A percentile compares a stretch with the other conserved stretches of the same genome.
These are phyloP conservation scores for Drosophila melanosoma DNA, from an alignment of 2,888 invertebrate species.

Conservation along the genomic window DNA sequence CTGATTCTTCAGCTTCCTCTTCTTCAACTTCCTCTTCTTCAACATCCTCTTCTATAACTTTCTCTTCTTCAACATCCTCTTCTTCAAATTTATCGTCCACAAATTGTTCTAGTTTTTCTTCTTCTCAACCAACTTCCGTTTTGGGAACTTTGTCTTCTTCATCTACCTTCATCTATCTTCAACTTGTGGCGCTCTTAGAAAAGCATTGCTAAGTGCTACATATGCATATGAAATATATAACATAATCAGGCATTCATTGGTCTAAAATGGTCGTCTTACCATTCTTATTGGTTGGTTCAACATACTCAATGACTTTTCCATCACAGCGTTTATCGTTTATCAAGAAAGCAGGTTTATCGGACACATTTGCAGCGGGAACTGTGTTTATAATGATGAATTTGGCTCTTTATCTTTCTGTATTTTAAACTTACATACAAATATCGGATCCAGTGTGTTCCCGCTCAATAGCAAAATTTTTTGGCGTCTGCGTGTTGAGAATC, in stretches of 20 bases:
- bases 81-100: no score
- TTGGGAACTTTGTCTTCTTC: no score
- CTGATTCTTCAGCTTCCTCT: not conserved
- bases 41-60: not conserved
- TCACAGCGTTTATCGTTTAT: conserved; percentile 22
- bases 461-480: conserved; percentile 17
- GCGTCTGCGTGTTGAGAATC: conserved; percentile 15
- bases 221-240: not conserved
- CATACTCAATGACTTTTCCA: conserved; percentile 22
- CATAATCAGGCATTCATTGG: not conserved
- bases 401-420: not conserved
- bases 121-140: no score
- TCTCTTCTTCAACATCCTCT: no score
- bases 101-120: no score
- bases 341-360: conserved; percentile 23
- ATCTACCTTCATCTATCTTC: no score
- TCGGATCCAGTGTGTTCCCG: not conserved
- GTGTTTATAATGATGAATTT: not conserved
- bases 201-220: conserved; percentile 10
- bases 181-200: conserved; percentile 16
- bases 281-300: conserved; percentile 7
- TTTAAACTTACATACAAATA: not conserved
- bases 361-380: conserved; percentile 4
- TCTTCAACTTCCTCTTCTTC: no score
- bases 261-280: conserved; percentile 2